Evolutionary conservation across 2,797 vertebrate species (phyloP), one percentile per base, ranked within the genome.

Genomic region (Numenius phaeopus): DNA sequence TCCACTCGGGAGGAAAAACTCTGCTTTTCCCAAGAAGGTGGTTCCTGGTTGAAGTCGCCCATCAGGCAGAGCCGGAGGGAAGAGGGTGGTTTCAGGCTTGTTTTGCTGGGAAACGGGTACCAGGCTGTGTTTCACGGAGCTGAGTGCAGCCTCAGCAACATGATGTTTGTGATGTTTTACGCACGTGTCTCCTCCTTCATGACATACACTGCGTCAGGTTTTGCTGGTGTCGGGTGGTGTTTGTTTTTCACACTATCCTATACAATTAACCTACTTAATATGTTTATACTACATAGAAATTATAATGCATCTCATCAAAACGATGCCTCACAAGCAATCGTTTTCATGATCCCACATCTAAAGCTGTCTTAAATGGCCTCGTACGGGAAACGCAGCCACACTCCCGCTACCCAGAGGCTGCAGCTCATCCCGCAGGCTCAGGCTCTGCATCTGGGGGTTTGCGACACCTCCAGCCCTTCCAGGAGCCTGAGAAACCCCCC

Each of bases 161-260:
- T 0, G 7, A 5, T 14, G 46, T 80, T 72, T 27, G n/a, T 50
- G 40, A 2, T 19, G 17, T 47, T 89, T 83, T 11, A 16, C 2
- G 0, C 12, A 1, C 4, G 0, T 3, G 7, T 18, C 71, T 76
- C 37, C 47, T n/a, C 1, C 0, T n/a, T 44, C 32, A 0, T 2
- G 18, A 19, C 1, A 19, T 15, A 3, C 18, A 2, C 8, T 7
- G 1, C 5, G 2, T 32, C 66, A 11, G 54, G 32, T 72, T 62
- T 15, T 39, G 47, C 58, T 47, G 54, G 7, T 17, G 2, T 10
- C 1, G 10, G 16, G 61, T 6, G 57, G 40, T 32, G 3, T 14
- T 81, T 20, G 9, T 26, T 87, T 57, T 50, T 30, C 26, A 7
- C 0, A 0, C n/a, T n/a, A 1, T 62, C 58, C 52, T 37, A 1